Conservation (phyloP, 2,797 vertebrate species). For the Gallirallus australis region DNA sequence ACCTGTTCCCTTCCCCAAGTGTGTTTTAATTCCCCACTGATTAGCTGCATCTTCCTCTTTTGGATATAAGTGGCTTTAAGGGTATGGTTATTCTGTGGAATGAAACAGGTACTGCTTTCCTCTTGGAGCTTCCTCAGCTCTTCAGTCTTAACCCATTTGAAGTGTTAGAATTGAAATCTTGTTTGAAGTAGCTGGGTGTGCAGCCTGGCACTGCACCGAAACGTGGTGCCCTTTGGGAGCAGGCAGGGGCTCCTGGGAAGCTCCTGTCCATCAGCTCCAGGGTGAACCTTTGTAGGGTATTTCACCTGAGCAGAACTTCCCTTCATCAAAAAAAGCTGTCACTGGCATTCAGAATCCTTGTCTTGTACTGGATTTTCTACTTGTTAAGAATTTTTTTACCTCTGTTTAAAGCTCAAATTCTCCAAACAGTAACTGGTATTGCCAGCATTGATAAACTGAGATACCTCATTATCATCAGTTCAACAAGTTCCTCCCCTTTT, state of each 20-base stretch:
- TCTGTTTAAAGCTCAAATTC: background rate
- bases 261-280: fast-evolving
- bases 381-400: background rate
- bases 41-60: background rate
- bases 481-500: background rate
- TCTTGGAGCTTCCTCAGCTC: background rate
- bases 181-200: background rate
- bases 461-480: background rate
- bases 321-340: background rate
- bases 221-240: fast-evolving
- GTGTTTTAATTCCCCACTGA: background rate
- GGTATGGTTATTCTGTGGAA: background rate
- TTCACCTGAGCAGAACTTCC: background rate
- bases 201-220: background rate
- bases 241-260: background rate
- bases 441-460: background rate
- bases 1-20: background rate
- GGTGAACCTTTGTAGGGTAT: background rate
- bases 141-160: background rate
- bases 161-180: background rate
- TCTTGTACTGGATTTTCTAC: background rate
- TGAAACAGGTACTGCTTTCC: background rate
- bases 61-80: background rate
- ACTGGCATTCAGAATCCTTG: background rate
- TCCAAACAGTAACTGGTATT: background rate